A percentile compares a stretch with the other conserved stretches of the same genome.
Evolutionary conservation across 2,113 vertebrate species (phyloP).

Genomic region (Murina feae): DNA sequence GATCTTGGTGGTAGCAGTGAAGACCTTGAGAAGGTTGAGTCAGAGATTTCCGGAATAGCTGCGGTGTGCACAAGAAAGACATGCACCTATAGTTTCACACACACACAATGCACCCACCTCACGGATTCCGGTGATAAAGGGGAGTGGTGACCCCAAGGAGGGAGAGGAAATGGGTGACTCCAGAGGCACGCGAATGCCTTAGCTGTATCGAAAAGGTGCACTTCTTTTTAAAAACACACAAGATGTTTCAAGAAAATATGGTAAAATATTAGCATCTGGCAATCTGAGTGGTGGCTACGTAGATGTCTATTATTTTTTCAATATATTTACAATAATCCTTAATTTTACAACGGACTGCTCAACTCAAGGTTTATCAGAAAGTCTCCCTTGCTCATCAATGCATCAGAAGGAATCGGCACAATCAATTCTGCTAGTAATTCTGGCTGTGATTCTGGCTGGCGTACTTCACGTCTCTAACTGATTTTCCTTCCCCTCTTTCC

Average conservation of each 20-base stretch:
- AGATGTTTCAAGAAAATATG: background rate
- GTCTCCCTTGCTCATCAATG: background rate
- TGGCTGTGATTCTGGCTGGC: background rate
- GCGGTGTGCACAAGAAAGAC: background rate
- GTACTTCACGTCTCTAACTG: background rate
- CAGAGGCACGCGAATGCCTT: rapidly evolving
- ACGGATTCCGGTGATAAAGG: background rate
- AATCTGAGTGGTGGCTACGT: background rate
- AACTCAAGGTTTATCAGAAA: background rate
- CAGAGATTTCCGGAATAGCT: background rate
- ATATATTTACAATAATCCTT: background rate
- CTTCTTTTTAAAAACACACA: background rate
- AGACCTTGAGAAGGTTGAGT: background rate
- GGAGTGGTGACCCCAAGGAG: background rate
- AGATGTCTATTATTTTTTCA: background rate
- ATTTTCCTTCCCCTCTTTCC: background rate
- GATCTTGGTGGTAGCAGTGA: background rate
- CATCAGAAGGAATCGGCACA: background rate
- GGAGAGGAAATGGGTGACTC: background rate
- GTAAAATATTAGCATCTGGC: background rate
- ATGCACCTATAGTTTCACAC: background rate
- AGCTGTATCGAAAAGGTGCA: background rate
- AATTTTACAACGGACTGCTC: background rate
- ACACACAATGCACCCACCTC: background rate
- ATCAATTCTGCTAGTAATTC: background rate